Percentiles rank a stretch among this genome's conserved stretches.
phyloP scores from a whole-genome alignment of 1,140 invertebrate species.

The Lepidotrigona ventralis region DNA sequence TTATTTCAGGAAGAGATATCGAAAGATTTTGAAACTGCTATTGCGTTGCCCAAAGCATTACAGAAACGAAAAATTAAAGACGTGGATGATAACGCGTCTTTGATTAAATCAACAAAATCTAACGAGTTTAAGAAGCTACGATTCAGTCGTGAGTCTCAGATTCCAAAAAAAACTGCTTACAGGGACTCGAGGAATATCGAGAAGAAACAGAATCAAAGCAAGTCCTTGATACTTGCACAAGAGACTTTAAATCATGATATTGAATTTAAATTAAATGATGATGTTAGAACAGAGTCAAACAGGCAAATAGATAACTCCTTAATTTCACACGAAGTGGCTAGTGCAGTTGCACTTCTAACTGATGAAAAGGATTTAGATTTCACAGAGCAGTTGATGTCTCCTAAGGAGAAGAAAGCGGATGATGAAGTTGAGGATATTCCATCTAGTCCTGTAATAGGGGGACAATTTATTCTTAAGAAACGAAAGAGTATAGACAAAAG shows the following conservation, averaged over 20 bases:
- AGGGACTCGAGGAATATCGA: conserved; percentile 44
- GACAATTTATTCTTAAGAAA: conserved; percentile 29
- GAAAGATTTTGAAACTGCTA: neutral
- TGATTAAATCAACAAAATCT: conserved; percentile 28
- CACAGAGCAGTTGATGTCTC: neutral
- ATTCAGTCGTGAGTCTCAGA: conserved; percentile 58
- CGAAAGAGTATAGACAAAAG: conserved; percentile 23
- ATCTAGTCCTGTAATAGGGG: conserved; percentile 51
- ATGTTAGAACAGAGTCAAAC: neutral
- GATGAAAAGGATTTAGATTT: conserved; percentile 60
- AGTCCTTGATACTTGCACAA: neutral
- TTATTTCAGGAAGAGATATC: conserved; percentile 36
- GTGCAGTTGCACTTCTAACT: conserved; percentile 60
- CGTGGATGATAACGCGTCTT: conserved; percentile 61
- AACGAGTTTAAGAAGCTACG: conserved; percentile 67
- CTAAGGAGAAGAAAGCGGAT: conserved; percentile 1
- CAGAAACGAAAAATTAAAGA: conserved; percentile 48
- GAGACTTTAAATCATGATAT: neutral
- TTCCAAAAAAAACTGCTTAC: conserved; percentile 62
- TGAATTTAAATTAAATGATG: neutral
- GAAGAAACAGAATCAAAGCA: conserved; percentile 7
- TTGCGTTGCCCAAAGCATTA: conserved; percentile 13
- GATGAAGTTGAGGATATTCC: neutral
- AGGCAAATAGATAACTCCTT: neutral
- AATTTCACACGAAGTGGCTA: conserved; percentile 55